A percentile compares a stretch with the other conserved stretches of the same genome.
Conservation (phyloP, 2,888 invertebrate genomes). For the Chrysolina haemoptera region DNA sequence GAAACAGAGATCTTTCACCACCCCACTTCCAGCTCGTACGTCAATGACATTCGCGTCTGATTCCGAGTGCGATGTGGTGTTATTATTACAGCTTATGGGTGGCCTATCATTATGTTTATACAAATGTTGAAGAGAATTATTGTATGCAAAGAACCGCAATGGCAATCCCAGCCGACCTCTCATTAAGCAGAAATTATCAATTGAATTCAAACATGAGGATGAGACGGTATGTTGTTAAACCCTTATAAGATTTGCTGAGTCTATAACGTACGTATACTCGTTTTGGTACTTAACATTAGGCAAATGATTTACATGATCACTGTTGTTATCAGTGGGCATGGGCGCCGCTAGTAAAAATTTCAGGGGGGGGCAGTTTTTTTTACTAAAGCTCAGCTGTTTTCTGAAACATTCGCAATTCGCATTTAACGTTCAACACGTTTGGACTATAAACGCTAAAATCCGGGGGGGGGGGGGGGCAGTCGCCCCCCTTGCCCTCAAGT, state of each 20-base stretch:
- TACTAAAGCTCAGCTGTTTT: no score
- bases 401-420: no score
- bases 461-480: no score
- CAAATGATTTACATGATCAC: not conserved
- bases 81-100: constrained; percentile 45
- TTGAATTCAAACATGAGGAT: constrained; percentile 33
- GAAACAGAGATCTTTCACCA: not conserved
- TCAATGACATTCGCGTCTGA: constrained; percentile 32
- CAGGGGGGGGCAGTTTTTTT: no score
- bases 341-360: no score
- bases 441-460: no score
- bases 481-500: no score
- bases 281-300: not conserved
- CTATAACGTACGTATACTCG: not conserved
- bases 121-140: constrained; percentile 45
- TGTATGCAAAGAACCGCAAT: constrained; percentile 44
- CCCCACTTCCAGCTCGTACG: constrained; percentile 5
- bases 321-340: not conserved
- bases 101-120: constrained; percentile 45
- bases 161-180: constrained; percentile 37
- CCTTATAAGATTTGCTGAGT: constrained; percentile 7
- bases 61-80: constrained; percentile 37
- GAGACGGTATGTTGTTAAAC: not conserved
- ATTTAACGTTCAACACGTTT: no score
- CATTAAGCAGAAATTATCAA: constrained; percentile 46